Conservation (phyloP, 2,797 vertebrate genomes). For the Ciconia nigra region DNA sequence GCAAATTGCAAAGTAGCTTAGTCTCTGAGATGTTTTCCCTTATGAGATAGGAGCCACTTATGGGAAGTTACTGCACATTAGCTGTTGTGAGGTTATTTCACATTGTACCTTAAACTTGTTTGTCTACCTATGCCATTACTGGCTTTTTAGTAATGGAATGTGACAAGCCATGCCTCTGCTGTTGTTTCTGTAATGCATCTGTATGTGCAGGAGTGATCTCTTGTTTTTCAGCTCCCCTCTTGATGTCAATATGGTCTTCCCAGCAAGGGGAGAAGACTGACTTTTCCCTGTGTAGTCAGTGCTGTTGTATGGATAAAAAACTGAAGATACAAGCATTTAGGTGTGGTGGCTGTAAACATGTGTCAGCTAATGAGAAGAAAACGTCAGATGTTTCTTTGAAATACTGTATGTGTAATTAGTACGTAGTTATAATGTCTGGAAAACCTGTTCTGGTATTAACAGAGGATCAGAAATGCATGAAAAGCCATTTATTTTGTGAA, state of each 20-base stretch:
- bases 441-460: background rate
- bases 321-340: background rate
- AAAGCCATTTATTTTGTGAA: background rate
- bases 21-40: background rate
- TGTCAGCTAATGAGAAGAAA: background rate
- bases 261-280: background rate
- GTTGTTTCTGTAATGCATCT: background rate
- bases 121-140: background rate
- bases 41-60: background rate
- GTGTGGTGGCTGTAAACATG: background rate
- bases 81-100: background rate
- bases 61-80: background rate
- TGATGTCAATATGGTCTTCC: background rate
- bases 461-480: background rate
- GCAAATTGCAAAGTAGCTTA: background rate
- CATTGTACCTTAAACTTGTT: background rate
- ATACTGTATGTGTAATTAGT: background rate
- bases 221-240: background rate
- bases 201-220: background rate
- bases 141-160: background rate
- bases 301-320: background rate
- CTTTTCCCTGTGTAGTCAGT: background rate
- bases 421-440: background rate
- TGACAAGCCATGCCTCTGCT: background rate
- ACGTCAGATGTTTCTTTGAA: background rate